Percentiles rank a stretch among this genome's conserved stretches.
Conservation (phyloP, 2,888 invertebrate genomes). For the Nezara viridula region DNA sequence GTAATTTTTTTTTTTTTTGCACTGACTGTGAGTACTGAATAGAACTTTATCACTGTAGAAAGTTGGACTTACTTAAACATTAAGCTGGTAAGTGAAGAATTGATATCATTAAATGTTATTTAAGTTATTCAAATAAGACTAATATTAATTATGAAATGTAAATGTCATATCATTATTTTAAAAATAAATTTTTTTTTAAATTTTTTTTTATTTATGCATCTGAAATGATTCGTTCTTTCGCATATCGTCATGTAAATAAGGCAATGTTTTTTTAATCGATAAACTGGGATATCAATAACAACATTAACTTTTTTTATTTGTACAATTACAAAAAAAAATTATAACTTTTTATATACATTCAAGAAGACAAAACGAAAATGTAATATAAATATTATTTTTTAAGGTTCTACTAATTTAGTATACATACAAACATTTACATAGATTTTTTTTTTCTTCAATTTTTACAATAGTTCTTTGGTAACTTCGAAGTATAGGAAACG, state of each 20-base stretch:
- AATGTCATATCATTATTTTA: background rate
- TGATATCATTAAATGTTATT: background rate
- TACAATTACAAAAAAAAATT: background rate
- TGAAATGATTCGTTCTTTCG: background rate
- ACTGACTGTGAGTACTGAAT: background rate
- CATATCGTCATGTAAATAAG: background rate
- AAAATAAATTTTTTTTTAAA: background rate
- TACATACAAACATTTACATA: slow-evolving; percentile 36
- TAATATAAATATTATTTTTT: background rate
- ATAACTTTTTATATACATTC: background rate
- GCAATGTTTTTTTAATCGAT: background rate
- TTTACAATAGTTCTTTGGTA: slow-evolving; percentile 10
- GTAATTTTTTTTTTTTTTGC: background rate
- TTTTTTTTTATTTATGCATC: background rate
- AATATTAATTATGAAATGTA: background rate
- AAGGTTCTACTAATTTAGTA: background rate
- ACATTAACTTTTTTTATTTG: background rate
- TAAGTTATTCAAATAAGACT: slow-evolving; percentile 1
- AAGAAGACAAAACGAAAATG: background rate
- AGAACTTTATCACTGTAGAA: background rate
- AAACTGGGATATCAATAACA: slow-evolving; percentile 20
- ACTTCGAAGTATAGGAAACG: background rate
- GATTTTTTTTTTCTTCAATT: background rate
- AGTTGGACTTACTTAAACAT: background rate
- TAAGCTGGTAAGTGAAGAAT: background rate